Base-by-base conservation (phyloP, 35 echinoderm and acorn worm genomes). In the Hemicentrotus pulcherrimus region DNA sequence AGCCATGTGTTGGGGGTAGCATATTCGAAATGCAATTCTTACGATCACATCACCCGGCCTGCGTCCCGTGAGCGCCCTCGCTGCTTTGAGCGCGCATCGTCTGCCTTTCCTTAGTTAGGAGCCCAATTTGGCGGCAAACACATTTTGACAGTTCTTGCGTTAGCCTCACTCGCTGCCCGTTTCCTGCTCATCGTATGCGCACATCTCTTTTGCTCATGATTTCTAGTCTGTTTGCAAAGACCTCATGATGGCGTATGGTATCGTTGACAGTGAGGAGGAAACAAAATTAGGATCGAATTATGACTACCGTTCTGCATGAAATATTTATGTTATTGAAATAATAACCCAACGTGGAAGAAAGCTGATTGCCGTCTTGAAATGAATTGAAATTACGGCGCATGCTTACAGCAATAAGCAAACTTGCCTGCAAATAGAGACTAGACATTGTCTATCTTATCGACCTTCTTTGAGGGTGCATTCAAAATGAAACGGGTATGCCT, bases 121-220 rank as follows among this genome's bases (percentile, higher is more conserved):
- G 48, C 91, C 91, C 91, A 93, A 93, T 93, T 93, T 93, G 91
- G 91, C 91, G 91, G 91, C 91, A 93, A 93, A 93, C 91, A 93
- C 91, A 47, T 46, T 93, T 93, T 93, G 91, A 93, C 91, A 93
- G 91, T 93, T 93, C 91, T 93, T 93, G 91, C 91, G 91, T 93
- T 93, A 93, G 46, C 91, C 16, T 58, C 91, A 93, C 48, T 93
- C 46, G 91, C 91, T 46, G 91, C 48, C 46, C 46, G 91, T 58
- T 93, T 93, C 91, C 91, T 93, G 32, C 88, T 90, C 88, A 47
- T 30, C 46, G 46, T 45, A 41, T 90, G 88, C 88, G 88, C 88
- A 90, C 88, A 45, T 47, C 88, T 15, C 31, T 90, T 30, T 90
- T 47, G 32, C 46, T 30, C 88, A 78, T 78, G 19, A 78, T 28